Evolutionary conservation across 2,797 vertebrate genomes (phyloP), one percentile per base, ranked within the genome.

Genomic region (Vireo griseus): DNA sequence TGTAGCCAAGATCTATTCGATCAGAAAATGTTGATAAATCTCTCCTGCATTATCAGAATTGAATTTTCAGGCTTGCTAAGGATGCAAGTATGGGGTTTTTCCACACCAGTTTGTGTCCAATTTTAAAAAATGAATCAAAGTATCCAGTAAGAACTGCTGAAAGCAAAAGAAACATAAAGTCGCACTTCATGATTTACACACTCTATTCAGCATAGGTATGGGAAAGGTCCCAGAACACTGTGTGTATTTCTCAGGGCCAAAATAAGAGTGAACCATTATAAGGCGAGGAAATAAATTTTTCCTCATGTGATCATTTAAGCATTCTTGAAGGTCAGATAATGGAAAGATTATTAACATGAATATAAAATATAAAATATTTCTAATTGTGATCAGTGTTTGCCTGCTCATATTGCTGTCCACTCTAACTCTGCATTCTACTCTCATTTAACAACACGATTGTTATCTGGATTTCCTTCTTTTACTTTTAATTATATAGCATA

Each of bases 171-270:
- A 79, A 59, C 2, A 3, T 15, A 67, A 37, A 58, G 50, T 40
- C 6, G 1, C 26, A 18, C 33, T 83, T 74, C 48, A 10, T 90
- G 58, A 96, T 89, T 94, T 94, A 88, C 29, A 33, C 35, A 65
- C 18, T 33, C 73, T 69, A 13, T 57, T 82, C 40, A 66, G 40
- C 66, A 58, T 1, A 90, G 58, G 37, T 44, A 44, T 77, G 81
- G 79, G 66, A 96, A 90, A 93, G n/a, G 50, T 89, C 86, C 83
- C 75, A 91, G 92, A 92, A 90, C 40, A 89, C 20, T 47, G 13
- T 45, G 17, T 73, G 72, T 81, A 42, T 52, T 86, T 92, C 59
- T 76, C 63, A 89, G 87, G 62, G 45, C 33, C 66, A 65, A 54
- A 66, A 28, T 51, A 73, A 67, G 44, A 91, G 14, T 14, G 42